phyloP scores from a whole-genome alignment of 1,140 invertebrate species.

The Paramacrobiotus metropolitanus region DNA sequence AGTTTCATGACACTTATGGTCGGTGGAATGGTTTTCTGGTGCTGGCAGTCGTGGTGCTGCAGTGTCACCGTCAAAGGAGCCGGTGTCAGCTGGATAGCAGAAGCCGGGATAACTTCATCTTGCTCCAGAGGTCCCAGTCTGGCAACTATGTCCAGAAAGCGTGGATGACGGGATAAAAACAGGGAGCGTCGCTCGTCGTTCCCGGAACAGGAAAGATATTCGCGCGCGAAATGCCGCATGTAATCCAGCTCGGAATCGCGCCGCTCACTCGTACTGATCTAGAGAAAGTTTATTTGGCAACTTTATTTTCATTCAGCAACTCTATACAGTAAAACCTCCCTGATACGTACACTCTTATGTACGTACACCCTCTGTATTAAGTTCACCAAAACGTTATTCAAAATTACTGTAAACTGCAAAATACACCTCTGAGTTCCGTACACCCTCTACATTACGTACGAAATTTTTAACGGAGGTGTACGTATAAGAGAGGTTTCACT shows the following conservation, averaged over 20 bases:
- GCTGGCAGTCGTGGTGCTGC: slow-evolving; percentile 24
- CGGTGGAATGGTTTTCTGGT: slow-evolving; percentile 26
- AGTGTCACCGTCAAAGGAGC: slow-evolving; percentile 5
- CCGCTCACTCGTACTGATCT: slow-evolving; percentile 37
- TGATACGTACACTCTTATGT: too few relatives aligned
- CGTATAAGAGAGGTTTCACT: too few relatives aligned
- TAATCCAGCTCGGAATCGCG: slow-evolving; percentile 69
- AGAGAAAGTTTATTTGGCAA: slow-evolving; percentile 8
- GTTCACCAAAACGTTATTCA: slow-evolving; percentile 9
- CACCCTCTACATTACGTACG: too few relatives aligned
- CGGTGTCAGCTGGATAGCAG: background rate
- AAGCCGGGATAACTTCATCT: slow-evolving; percentile 2
- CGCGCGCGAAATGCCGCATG: slow-evolving; percentile 45
- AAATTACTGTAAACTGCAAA: too few relatives aligned
- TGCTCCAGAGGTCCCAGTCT: slow-evolving; percentile 21
- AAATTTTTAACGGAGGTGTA: too few relatives aligned
- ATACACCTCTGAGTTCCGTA: too few relatives aligned
- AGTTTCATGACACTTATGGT: slow-evolving; percentile 61
- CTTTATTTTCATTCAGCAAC: too few relatives aligned
- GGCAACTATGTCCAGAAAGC: slow-evolving; percentile 35
- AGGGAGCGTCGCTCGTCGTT: slow-evolving; percentile 18
- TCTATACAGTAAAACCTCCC: too few relatives aligned
- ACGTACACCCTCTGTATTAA: too few relatives aligned
- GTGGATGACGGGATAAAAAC: slow-evolving; percentile 44
- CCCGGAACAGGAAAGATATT: slow-evolving; percentile 33